Base-by-base conservation (phyloP, 2,888 invertebrate species). In the Anthrax anthrax region DNA sequence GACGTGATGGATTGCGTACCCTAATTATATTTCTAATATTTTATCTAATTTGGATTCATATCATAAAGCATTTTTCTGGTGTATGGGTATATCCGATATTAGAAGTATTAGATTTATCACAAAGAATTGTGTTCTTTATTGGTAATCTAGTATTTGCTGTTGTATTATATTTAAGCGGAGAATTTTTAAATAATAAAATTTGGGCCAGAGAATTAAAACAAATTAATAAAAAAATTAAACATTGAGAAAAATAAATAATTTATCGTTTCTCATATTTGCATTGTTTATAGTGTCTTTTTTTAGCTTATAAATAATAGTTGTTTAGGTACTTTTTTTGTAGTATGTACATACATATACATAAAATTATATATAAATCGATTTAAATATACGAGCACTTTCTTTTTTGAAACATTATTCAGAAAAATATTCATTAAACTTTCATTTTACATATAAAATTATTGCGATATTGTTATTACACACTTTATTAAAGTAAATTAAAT, bases 31-130 rank as follows among this genome's bases (percentile, higher is more conserved):
- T 90, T 58, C 80, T 84, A 76, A 55, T 78, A 8, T 59, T 69
- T 46, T 92, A 91, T 67, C 70, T 86, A 50, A 57, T 79, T 37
- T 92, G 92, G 92, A 69, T 88, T 43, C 83, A 84, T 63, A 69
- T 84, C 27, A 80, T 89, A 46, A 81, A 82, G 60, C 73, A 74
- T 52, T 75, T 76, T 53, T 79, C 82, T 23, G 84, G 86, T 38
- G 71, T 81, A 52, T 95, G 95, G 95, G 91, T 92, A 0, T 96
- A 96, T 64, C 94, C 94, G 0, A 75, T 96, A 40, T 72, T 95
- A 53, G 78, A 80, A 49, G 81, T 89, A 1, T 69, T 96, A 39
- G 77, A 80, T 58, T 71, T 80, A 62, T 81, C 83, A 14, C 64
- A 82, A 52, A 76, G 89, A 60, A 71, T 82, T 45, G 63, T 77